phyloP scores from a whole-genome alignment of 1,140 invertebrate species.

The Bombus cullumanus region DNA sequence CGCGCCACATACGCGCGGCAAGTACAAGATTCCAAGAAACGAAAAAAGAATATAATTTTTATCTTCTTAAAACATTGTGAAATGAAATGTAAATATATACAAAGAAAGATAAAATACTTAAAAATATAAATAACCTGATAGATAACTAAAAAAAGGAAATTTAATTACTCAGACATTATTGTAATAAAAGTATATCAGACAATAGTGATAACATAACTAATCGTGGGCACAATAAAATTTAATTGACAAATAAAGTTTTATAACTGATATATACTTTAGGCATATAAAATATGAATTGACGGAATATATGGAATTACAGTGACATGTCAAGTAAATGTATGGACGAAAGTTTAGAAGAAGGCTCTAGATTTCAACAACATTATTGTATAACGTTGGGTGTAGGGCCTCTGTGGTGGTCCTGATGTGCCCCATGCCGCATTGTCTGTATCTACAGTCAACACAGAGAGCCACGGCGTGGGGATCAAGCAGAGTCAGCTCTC shows the following conservation, averaged over 20 bases:
- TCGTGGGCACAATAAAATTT: neutral
- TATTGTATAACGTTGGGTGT: constrained; percentile 96
- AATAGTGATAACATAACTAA: neutral
- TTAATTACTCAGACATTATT: neutral
- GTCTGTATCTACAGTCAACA: constrained; percentile 86
- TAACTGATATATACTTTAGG: neutral
- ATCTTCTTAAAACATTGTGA: neutral
- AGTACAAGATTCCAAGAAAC: neutral
- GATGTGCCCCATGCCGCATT: constrained; percentile 93
- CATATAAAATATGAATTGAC: neutral
- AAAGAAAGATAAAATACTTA: neutral
- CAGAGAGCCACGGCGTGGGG: constrained; percentile 92
- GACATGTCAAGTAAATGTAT: constrained; percentile 79
- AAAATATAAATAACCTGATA: neutral
- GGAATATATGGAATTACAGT: constrained; percentile 64
- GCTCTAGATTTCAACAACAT: constrained; percentile 77
- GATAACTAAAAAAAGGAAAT: neutral
- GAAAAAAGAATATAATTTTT: neutral
- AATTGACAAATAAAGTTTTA: neutral
- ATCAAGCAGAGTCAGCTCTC: constrained; percentile 89
- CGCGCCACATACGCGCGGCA: neutral
- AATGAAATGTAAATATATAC: neutral
- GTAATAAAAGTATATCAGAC: neutral
- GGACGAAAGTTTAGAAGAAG: constrained; percentile 79
- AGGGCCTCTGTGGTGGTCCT: constrained; percentile 99